phyloP scores from a whole-genome alignment of 2,113 vertebrate species.

The Mus spicilegus region DNA sequence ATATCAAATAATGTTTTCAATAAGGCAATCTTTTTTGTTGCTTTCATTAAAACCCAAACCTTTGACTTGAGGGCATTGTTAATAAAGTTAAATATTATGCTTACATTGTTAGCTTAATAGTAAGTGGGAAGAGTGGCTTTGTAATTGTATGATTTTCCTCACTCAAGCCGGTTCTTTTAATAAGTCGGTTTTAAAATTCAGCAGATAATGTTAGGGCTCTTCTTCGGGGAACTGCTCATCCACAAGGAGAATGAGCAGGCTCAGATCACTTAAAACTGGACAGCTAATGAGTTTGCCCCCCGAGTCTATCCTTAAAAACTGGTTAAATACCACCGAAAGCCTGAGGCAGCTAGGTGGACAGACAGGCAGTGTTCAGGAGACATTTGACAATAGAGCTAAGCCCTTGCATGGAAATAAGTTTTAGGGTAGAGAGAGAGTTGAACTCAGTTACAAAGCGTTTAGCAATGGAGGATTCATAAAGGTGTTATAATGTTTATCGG shows the following conservation, averaged over 20 bases:
- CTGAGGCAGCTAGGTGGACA: conserved; percentile 13
- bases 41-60: conserved; percentile 84
- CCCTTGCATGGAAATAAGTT: not conserved
- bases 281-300: conserved; percentile 77
- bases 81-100: conserved; percentile 85
- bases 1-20: conserved; percentile 82
- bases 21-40: conserved; percentile 80
- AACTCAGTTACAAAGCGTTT: not conserved
- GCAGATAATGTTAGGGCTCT: conserved; percentile 81
- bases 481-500: not conserved
- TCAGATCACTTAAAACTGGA: conserved; percentile 75
- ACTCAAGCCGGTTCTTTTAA: conserved; percentile 78
- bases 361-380: conserved; percentile 36
- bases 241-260: conserved; percentile 73
- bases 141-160: conserved; percentile 82
- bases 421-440: not conserved
- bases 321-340: conserved; percentile 61
- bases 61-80: conserved; percentile 83
- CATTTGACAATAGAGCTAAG: conserved; percentile 24
- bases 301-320: conserved; percentile 81
- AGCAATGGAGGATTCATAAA: not conserved
- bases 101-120: conserved; percentile 81
- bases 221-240: conserved; percentile 65
- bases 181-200: conserved; percentile 82
- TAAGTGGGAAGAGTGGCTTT: conserved; percentile 82